Evolutionary conservation across 2,888 invertebrate species (phyloP).

Genomic region (Polydrusus tereticollis): DNA sequence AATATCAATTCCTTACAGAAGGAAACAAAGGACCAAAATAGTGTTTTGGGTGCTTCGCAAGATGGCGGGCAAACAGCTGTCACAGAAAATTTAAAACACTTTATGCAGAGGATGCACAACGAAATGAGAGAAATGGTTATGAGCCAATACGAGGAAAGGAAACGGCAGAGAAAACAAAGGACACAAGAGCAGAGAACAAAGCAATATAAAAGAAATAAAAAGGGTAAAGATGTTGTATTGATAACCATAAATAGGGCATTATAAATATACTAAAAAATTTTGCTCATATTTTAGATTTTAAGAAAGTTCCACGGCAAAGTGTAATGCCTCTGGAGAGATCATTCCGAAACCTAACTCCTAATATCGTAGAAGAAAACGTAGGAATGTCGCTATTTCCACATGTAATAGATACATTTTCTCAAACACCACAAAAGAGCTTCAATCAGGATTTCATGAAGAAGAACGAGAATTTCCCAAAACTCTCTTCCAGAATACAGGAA

Average conservation of each 20-base stretch:
- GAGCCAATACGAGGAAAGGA: constrained; percentile 37
- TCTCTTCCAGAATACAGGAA: background rate
- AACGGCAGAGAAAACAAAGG: constrained; percentile 41
- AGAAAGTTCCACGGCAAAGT: background rate
- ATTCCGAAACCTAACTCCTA: background rate
- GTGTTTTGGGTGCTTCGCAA: constrained; percentile 14
- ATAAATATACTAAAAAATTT: background rate
- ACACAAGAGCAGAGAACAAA: constrained; percentile 20
- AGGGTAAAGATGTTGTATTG: background rate
- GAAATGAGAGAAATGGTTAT: constrained; percentile 49
- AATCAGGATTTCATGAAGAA: background rate
- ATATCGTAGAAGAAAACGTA: background rate
- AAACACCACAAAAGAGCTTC: background rate
- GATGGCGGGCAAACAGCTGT: constrained; percentile 50
- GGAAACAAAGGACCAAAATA: background rate
- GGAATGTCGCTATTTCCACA: constrained; percentile 18
- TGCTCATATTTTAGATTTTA: background rate
- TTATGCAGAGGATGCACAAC: constrained; percentile 53
- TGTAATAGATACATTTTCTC: background rate
- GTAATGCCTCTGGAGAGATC: background rate
- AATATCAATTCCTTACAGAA: background rate
- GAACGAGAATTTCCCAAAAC: background rate
- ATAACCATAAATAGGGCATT: background rate
- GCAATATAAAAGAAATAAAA: constrained; percentile 8
- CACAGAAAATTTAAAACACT: constrained; percentile 53